Conservation (phyloP, 2,888 invertebrate genomes). For the Agriopis aurantiaria region DNA sequence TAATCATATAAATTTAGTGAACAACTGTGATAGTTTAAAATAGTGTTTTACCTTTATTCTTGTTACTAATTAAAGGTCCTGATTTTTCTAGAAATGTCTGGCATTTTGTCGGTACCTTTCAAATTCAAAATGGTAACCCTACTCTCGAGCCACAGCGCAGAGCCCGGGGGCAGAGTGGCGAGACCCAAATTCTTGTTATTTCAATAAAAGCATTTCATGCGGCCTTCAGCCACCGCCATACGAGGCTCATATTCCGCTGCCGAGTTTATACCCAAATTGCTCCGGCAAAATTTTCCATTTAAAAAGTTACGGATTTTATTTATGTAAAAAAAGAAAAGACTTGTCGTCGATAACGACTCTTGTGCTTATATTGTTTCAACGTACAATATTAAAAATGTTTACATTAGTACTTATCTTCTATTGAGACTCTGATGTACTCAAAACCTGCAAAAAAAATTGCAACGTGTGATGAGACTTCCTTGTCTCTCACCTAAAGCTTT, state of each 20-base stretch:
- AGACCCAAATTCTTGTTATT: slow-evolving; percentile 62
- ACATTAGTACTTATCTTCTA: too few relatives aligned
- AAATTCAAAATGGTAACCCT: not conserved
- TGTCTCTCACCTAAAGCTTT: too few relatives aligned
- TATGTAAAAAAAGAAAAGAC: not conserved
- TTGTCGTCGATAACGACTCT: not conserved
- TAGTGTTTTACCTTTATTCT: too few relatives aligned
- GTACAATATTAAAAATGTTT: not conserved
- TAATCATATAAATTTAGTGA: too few relatives aligned
- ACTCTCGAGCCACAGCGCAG: slow-evolving; percentile 25
- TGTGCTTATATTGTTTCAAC: not conserved
- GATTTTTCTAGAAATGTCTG: too few relatives aligned
- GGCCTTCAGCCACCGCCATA: slow-evolving; percentile 43
- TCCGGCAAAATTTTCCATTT: slow-evolving; percentile 47
- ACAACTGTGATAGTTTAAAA: too few relatives aligned
- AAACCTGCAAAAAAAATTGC: too few relatives aligned
- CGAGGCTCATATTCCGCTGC: slow-evolving; percentile 42
- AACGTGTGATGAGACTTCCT: too few relatives aligned
- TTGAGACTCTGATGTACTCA: too few relatives aligned
- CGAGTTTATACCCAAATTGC: slow-evolving; percentile 51
- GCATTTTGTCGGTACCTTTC: too few relatives aligned
- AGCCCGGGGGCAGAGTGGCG: slow-evolving; percentile 31
- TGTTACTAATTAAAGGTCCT: too few relatives aligned
- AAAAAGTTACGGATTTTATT: slow-evolving; percentile 17
- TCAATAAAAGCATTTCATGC: slow-evolving; percentile 63